These are phyloP conservation scores for Mermis nigrescens DNA, from an alignment of 2,888 invertebrate species.

Conservation along the genomic window DNA sequence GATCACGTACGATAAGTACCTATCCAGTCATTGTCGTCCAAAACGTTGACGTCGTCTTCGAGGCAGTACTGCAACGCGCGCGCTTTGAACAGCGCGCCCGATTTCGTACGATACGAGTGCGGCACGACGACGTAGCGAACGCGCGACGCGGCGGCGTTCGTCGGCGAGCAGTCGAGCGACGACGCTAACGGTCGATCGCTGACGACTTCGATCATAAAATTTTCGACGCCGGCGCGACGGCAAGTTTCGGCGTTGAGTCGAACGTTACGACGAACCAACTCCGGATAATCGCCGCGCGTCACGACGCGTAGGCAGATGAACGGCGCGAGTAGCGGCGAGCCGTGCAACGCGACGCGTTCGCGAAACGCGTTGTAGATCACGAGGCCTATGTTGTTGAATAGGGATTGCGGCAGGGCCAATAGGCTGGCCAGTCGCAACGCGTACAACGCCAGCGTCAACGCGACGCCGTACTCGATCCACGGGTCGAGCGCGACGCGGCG, in stretches of 20 bases:
- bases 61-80: slow-evolving; percentile 83
- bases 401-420: slow-evolving; percentile 31
- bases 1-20: slow-evolving; percentile 42
- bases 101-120: slow-evolving; percentile 46
- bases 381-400: slow-evolving; percentile 40
- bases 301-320: slow-evolving; percentile 84
- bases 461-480: slow-evolving; percentile 20
- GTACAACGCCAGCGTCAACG: slow-evolving; percentile 25
- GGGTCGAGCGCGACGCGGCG: slow-evolving; percentile 10
- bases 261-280: slow-evolving; percentile 67
- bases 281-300: slow-evolving; percentile 77
- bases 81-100: slow-evolving; percentile 78
- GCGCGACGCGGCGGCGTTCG: slow-evolving; percentile 43
- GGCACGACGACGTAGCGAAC: slow-evolving; percentile 67
- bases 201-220: slow-evolving; percentile 85
- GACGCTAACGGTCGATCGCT: slow-evolving; percentile 49
- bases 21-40: slow-evolving; percentile 77
- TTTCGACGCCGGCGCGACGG: slow-evolving; percentile 69
- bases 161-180: not conserved
- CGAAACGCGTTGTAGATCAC: slow-evolving; percentile 81
- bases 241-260: slow-evolving; percentile 66
- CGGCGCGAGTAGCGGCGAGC: slow-evolving; percentile 71
- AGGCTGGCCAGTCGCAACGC: slow-evolving; percentile 25
- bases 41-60: slow-evolving; percentile 61
- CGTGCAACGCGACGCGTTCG: slow-evolving; percentile 65